These are phyloP conservation scores for Leptopilina syphax DNA, from an alignment of 2,888 invertebrate species.

Conservation along the genomic window DNA sequence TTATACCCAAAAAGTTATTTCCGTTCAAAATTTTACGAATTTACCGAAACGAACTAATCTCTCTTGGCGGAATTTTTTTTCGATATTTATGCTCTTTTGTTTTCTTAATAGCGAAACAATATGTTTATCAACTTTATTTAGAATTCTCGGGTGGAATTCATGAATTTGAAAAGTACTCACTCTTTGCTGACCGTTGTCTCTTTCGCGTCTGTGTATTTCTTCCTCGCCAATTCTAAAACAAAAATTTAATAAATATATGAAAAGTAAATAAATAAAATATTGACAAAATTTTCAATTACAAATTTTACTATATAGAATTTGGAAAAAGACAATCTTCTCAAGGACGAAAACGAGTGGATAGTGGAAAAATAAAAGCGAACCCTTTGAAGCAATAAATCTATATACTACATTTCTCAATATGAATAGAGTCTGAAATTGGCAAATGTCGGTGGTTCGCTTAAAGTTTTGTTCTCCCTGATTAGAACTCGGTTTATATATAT, in stretches of 20 bases:
- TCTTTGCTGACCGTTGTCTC: neutral
- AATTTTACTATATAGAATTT: too few relatives aligned
- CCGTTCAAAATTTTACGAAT: too few relatives aligned
- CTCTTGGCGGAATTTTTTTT: too few relatives aligned
- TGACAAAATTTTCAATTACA: too few relatives aligned
- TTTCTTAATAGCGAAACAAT: too few relatives aligned
- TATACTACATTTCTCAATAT: neutral
- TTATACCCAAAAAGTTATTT: too few relatives aligned
- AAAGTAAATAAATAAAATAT: neutral
- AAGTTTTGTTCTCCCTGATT: slow-evolving; percentile 39
- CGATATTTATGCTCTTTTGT: too few relatives aligned
- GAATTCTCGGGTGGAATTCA: too few relatives aligned
- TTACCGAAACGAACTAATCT: too few relatives aligned
- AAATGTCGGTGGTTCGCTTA: neutral
- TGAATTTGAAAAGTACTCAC: neutral
- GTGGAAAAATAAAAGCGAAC: slow-evolving; percentile 12
- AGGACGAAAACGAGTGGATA: neutral
- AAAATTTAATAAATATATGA: too few relatives aligned
- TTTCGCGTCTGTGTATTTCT: neutral
- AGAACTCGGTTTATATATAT: neutral
- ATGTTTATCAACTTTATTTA: too few relatives aligned
- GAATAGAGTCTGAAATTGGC: slow-evolving; percentile 27
- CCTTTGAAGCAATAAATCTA: slow-evolving; percentile 27
- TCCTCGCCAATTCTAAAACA: neutral
- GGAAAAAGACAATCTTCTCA: too few relatives aligned